phyloP scores from a whole-genome alignment of 1,140 invertebrate species.

The Drosophila tsacasi region DNA sequence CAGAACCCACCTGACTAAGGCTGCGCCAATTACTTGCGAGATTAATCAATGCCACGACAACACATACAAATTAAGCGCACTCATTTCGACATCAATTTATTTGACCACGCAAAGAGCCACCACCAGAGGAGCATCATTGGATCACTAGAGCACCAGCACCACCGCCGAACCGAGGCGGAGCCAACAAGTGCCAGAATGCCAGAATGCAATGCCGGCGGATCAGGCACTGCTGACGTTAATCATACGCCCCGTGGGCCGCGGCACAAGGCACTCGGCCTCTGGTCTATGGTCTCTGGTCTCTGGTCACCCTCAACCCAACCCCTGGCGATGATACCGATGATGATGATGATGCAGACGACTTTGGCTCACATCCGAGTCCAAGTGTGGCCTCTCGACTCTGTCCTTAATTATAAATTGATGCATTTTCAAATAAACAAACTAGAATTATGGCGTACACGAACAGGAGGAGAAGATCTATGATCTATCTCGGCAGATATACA shows the following conservation, averaged over 20 bases:
- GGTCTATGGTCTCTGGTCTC: background rate
- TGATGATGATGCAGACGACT: constrained; percentile 64
- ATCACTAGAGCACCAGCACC: constrained; percentile 10
- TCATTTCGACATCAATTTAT: constrained; percentile 77
- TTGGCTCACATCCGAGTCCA: constrained; percentile 51
- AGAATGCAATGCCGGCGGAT: constrained; percentile 30
- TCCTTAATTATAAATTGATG: constrained; percentile 82
- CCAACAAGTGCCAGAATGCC: constrained; percentile 73
- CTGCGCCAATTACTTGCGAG: constrained; percentile 69
- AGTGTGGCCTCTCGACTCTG: constrained; percentile 63
- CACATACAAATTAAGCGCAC: constrained; percentile 76
- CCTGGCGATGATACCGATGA: constrained; percentile 16
- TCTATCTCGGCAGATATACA: constrained; percentile 1
- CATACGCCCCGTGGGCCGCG: constrained; percentile 72
- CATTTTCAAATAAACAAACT: constrained; percentile 68
- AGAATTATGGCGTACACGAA: constrained; percentile 38
- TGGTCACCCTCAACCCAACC: constrained; percentile 38
- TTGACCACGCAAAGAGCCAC: constrained; percentile 48
- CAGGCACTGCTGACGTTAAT: constrained; percentile 65
- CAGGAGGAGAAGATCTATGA: constrained; percentile 38
- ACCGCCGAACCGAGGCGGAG: constrained; percentile 30
- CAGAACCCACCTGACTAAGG: constrained; percentile 39
- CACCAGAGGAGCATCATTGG: constrained; percentile 18
- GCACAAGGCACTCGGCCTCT: constrained; percentile 8
- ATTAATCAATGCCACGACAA: constrained; percentile 81